Percentiles rank a stretch among this genome's conserved stretches.
Evolutionary conservation across 1,140 invertebrate genomes (phyloP).

Genomic region (Drosophila leontia): DNA sequence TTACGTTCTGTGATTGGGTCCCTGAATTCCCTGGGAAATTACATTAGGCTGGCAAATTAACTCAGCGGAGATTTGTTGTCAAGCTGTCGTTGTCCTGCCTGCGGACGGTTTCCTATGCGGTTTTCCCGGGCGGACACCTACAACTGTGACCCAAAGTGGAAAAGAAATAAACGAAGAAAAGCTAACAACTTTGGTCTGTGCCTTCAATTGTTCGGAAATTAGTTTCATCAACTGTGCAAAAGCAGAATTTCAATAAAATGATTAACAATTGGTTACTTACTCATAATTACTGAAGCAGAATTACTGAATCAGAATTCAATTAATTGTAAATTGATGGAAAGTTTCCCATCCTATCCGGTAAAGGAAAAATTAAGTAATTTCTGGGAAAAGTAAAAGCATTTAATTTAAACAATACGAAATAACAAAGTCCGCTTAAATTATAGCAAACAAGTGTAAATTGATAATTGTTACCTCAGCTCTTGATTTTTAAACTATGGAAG

Average conservation of each 20-base stretch:
- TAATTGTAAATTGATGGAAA: background rate
- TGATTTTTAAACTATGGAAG: background rate
- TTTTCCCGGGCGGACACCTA: constrained; percentile 8
- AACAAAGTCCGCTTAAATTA: no score
- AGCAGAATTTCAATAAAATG: background rate
- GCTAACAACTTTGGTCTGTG: constrained; percentile 3
- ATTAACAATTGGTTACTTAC: background rate
- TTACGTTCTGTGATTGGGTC: constrained; percentile 48
- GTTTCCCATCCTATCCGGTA: background rate
- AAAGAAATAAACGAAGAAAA: constrained; percentile 7
- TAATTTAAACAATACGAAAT: background rate
- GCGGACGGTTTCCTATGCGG: constrained; percentile 20
- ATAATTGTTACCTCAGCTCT: background rate
- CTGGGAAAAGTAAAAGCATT: background rate
- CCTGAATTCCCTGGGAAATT: constrained; percentile 56
- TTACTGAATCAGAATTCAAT: no score
- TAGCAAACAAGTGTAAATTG: background rate
- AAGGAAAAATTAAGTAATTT: background rate
- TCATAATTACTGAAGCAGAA: background rate
- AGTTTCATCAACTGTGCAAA: constrained; percentile 3
- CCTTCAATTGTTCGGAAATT: constrained; percentile 34
- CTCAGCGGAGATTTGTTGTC: constrained; percentile 69
- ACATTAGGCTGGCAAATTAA: constrained; percentile 76
- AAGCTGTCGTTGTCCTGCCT: constrained; percentile 48
- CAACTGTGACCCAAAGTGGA: background rate